These are phyloP conservation scores for Drosophila sturtevanti DNA, from an alignment of 1,140 invertebrate genomes.

Conservation along the genomic window DNA sequence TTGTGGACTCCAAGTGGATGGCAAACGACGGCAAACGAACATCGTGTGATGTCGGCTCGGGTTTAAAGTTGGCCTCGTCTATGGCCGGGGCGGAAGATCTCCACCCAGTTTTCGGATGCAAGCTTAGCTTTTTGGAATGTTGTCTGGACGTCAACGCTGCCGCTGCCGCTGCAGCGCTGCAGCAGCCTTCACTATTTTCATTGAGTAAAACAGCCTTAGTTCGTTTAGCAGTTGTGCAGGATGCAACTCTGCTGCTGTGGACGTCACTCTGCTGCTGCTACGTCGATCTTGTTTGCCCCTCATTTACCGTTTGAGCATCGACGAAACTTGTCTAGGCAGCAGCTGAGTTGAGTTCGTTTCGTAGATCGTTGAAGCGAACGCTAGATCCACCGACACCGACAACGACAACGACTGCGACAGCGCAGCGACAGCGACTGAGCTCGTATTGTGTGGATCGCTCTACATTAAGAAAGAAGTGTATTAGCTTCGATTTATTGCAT, in stretches of 20 bases:
- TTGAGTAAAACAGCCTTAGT: conserved; percentile 69
- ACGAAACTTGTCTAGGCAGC: conserved; percentile 74
- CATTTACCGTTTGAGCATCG: conserved; percentile 67
- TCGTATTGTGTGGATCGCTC: conserved; percentile 55
- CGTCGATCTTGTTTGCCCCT: conserved; percentile 48
- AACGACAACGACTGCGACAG: conserved; percentile 20
- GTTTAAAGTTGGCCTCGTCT: conserved; percentile 23
- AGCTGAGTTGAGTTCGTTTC: conserved; percentile 17
- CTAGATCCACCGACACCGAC: too few relatives aligned
- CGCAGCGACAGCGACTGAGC: conserved; percentile 17
- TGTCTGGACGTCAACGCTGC: conserved; percentile 39
- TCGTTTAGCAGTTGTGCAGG: conserved; percentile 51
- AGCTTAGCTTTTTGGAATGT: conserved; percentile 62
- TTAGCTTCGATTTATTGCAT: conserved; percentile 81
- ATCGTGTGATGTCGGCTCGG: conserved; percentile 29
- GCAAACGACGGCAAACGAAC: conserved; percentile 26
- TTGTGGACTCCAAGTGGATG: conserved; percentile 62
- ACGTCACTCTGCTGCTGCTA: conserved; percentile 36
- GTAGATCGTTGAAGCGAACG: too few relatives aligned
- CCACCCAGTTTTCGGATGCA: conserved; percentile 82
- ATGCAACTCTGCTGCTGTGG: conserved; percentile 51
- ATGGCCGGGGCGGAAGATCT: conserved; percentile 82
- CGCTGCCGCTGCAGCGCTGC: not conserved
- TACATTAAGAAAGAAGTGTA: conserved; percentile 81
- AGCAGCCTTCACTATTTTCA: conserved; percentile 54